These are phyloP conservation scores for Sphaerophoria taeniata DNA, from an alignment of 2,888 invertebrate species.

Conservation along the genomic window DNA sequence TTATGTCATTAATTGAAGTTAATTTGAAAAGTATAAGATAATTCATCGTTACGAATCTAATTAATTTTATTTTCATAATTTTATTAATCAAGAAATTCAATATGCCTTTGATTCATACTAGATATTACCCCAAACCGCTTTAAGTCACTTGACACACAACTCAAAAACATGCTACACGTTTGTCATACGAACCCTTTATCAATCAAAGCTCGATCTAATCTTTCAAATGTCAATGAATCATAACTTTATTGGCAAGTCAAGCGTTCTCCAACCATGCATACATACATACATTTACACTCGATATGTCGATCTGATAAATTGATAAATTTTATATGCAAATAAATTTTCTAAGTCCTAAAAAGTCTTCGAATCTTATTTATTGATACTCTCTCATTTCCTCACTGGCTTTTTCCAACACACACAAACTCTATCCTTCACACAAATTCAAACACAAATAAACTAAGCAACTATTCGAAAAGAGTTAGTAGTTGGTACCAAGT, in stretches of 20 bases:
- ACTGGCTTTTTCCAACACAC: too few species aligned
- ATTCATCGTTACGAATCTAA: too few species aligned
- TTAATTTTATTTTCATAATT: too few species aligned
- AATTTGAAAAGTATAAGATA: too few species aligned
- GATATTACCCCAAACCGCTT: too few species aligned
- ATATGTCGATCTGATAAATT: background rate
- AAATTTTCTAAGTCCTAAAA: constrained; percentile 20
- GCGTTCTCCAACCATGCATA: background rate
- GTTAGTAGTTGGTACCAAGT: constrained; percentile 17
- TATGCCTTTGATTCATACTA: too few species aligned
- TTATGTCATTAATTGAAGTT: too few species aligned
- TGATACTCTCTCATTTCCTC: constrained; percentile 17
- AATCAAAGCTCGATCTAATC: constrained; percentile 23
- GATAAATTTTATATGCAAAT: background rate
- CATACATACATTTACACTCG: too few species aligned
- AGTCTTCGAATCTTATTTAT: constrained; percentile 63
- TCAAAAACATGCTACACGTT: background rate
- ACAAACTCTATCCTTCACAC: background rate
- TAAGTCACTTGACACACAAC: background rate
- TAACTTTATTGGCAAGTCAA: constrained; percentile 35
- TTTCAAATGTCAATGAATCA: constrained; percentile 38
- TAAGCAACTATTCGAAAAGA: background rate
- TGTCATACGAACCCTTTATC: constrained; percentile 11
- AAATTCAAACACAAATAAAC: background rate
- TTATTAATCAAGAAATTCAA: too few species aligned